Evolutionary conservation across 2,797 vertebrate genomes (phyloP).

Genomic region (Intellagama lesueurii): DNA sequence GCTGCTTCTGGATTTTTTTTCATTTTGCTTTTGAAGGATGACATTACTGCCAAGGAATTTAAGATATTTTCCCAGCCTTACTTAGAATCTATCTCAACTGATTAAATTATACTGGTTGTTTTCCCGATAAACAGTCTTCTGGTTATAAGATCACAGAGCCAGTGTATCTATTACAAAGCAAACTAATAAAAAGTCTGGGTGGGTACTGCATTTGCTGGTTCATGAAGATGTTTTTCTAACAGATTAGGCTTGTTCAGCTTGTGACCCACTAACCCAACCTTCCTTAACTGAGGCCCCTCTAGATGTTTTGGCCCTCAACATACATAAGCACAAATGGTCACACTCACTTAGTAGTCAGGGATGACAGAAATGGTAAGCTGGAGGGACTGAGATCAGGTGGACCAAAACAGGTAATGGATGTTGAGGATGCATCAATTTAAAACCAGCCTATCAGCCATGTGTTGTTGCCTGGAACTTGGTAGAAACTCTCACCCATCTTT

Average conservation of each 20-base stretch:
- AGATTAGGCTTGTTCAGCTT: neutral
- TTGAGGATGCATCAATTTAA: neutral
- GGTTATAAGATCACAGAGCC: neutral
- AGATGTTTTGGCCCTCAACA: neutral
- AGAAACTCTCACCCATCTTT: too few species aligned
- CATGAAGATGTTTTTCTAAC: neutral
- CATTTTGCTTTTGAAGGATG: neutral
- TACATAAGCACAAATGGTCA: neutral
- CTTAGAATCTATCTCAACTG: neutral
- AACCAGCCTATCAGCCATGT: neutral
- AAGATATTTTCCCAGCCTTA: neutral
- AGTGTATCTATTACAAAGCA: neutral
- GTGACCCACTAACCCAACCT: neutral
- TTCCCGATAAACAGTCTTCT: neutral
- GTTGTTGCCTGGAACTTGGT: neutral
- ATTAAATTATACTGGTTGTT: constrained; percentile 1
- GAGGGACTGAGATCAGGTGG: neutral
- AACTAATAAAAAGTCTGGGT: neutral
- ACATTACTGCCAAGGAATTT: constrained; percentile 1
- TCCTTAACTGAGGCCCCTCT: too few species aligned
- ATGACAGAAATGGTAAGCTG: neutral
- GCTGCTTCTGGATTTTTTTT: neutral
- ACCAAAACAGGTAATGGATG: neutral
- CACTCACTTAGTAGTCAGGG: neutral
- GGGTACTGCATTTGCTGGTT: neutral